Base-by-base conservation (phyloP, 2,888 invertebrate genomes). In the Galerucella calmariensis region DNA sequence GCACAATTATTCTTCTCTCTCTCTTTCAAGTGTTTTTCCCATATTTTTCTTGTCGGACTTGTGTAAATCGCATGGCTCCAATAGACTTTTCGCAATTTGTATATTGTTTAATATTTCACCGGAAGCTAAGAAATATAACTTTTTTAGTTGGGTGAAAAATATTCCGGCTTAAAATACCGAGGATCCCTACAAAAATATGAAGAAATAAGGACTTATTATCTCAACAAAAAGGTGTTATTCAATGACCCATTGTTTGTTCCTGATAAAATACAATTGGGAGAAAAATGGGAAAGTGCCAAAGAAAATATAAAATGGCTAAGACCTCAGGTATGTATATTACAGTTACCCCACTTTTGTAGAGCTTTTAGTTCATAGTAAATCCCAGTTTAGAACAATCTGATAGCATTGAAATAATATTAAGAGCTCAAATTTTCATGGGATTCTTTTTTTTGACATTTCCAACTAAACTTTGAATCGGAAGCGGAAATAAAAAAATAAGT, bases 161-260 rank as follows among this genome's bases (percentile, higher is more conserved):
- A 93, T 46, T 92, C 93, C 0, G 93, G 93, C 0, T 88, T 92
- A 0, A 86, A 90, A 81, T 83, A 88, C 12, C 88, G 84, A 62
- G 88, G 88, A 11, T 86, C 86, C 48, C 87, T 89, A 11, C 90
- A 89, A 86, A 92, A 92, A 82, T 95, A 91, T 84, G 87, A 91
- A 72, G 88, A 90, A 73, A 86, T 94, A 62, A 87, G 92, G 69
- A 91, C 92, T 70, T 90, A 92, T 69, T 95, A 94, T 85, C 85
- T 94, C n/a, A 87, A 90, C 44, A 90, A 91, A 24, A 94, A 94
- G 10, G 89, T 90, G 1, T 90, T 97, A 65, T 98, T 96, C 84
- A 96, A 97, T 83, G 97, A 98, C 88, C 94, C 95, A 0, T 93
- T 95, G 82, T 97, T 97, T 87, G 94, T 94, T 0, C 93, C 96